These are phyloP conservation scores for Drosophila mettleri DNA, from an alignment of 2,888 invertebrate genomes.

Conservation along the genomic window DNA sequence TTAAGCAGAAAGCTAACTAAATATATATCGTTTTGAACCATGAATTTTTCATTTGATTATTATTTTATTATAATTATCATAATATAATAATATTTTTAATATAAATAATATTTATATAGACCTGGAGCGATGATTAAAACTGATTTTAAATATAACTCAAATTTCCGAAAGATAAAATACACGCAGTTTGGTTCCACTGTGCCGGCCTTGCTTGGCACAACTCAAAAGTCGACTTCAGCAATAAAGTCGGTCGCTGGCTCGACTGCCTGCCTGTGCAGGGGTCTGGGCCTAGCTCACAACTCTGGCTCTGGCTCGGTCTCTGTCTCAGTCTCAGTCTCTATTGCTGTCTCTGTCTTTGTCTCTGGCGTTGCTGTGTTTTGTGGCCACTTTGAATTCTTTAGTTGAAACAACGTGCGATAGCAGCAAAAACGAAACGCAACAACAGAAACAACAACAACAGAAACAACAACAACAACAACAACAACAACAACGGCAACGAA, in stretches of 20 bases:
- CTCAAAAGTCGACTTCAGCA: constrained; percentile 73
- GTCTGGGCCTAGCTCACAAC: constrained; percentile 60
- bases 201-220: constrained; percentile 53
- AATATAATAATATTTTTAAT: no score
- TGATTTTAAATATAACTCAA: not conserved
- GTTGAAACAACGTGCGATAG: constrained; percentile 69
- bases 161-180: not conserved
- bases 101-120: not conserved
- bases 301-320: constrained; percentile 28
- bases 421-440: constrained; percentile 50
- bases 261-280: constrained; percentile 38
- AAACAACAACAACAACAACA: constrained; percentile 34
- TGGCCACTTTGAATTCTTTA: constrained; percentile 75
- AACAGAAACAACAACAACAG: constrained; percentile 38
- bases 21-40: no score
- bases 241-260: constrained; percentile 75
- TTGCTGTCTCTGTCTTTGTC: not conserved
- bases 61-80: no score
- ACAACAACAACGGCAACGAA: constrained; percentile 35
- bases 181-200: constrained; percentile 53
- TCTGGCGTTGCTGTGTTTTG: constrained; percentile 30
- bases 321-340: not conserved
- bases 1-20: not conserved
- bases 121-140: not conserved
- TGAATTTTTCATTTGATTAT: no score